Base-by-base conservation (phyloP, 2,113 vertebrate genomes). In the Neotragus pygmaeus region DNA sequence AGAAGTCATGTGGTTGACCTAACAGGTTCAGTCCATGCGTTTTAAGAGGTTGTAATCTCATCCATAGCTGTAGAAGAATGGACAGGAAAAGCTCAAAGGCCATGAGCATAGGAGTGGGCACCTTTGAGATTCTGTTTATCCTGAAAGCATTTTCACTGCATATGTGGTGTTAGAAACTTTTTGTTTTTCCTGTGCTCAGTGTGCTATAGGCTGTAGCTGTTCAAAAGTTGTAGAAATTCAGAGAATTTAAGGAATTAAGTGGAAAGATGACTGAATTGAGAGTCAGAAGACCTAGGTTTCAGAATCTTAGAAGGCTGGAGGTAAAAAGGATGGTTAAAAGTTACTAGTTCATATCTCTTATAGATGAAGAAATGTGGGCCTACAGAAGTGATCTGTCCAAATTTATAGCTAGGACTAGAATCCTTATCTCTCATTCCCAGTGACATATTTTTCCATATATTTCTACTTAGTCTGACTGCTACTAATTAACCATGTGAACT, bases 191-290 rank as follows among this genome's bases (percentile, higher is more conserved):
- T 96, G 13, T 92, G 89, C 39, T 92, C 36, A 7, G 2, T 96
- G 82, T 96, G 62, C 83, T 90, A 45, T n/a, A 93, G 47, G 75
- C 78, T 94, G 4, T 95, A 58, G 70, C 70, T 43, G 13, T 89
- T 66, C 55, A 78, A 96, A 93, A 93, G 45, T 28, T 96, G 9
- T 75, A 73, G 73, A 90, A 85, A 82, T 96, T 95, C 43, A 87
- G 73, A 93, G 87, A 96, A 49, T 13, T 93, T 82, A 89, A 83
- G 33, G 43, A 90, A 97, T 95, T 96, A 87, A 84, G 23, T 94
- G 33, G 23, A 53, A 95, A 73, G 45, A 75, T 89, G 66, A 93
- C 64, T 95, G 17, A 45, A 58, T n/a, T 93, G 28, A 94, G 73
- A 85, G 33, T 91, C 60, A 92, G 84, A 90, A 91, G 53, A 81